phyloP scores from a whole-genome alignment of 2,113 vertebrate species.

The Numida meleagris region DNA sequence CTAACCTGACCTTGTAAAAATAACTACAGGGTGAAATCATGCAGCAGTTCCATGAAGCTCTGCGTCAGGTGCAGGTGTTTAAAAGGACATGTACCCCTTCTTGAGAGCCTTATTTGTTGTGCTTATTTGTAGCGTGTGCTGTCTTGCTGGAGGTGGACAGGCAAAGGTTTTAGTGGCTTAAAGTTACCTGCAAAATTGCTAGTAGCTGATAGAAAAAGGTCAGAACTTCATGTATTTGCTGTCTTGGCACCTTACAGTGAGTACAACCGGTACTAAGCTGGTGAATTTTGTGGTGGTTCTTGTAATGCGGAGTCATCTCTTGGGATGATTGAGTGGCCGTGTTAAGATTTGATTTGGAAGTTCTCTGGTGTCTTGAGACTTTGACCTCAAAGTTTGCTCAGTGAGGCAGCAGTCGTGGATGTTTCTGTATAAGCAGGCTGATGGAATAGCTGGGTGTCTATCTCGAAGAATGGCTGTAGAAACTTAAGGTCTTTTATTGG shows the following conservation, averaged over 20 bases:
- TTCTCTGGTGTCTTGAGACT: background rate
- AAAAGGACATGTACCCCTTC: background rate
- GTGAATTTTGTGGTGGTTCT: background rate
- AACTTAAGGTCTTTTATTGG: constrained; percentile 13
- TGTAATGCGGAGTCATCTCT: background rate
- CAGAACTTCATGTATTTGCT: background rate
- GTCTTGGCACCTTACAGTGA: background rate
- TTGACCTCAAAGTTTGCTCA: background rate
- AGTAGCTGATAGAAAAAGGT: background rate
- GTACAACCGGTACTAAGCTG: no score
- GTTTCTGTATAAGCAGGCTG: constrained; percentile 5
- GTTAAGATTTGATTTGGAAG: background rate
- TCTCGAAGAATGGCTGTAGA: constrained; percentile 21
- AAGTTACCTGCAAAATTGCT: background rate
- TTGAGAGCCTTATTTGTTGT: background rate
- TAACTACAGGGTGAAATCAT: background rate
- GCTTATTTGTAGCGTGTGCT: background rate
- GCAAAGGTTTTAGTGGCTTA: background rate
- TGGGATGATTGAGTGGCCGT: background rate
- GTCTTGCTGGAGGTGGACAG: background rate
- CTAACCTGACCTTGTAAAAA: constrained; percentile 10
- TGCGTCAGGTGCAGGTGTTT: background rate
- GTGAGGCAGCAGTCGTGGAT: background rate
- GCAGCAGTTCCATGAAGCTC: fast-evolving
- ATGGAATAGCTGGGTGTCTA: background rate